Evolutionary conservation across 2,113 vertebrate genomes (phyloP).

Genomic region (Galeopterus variegatus): DNA sequence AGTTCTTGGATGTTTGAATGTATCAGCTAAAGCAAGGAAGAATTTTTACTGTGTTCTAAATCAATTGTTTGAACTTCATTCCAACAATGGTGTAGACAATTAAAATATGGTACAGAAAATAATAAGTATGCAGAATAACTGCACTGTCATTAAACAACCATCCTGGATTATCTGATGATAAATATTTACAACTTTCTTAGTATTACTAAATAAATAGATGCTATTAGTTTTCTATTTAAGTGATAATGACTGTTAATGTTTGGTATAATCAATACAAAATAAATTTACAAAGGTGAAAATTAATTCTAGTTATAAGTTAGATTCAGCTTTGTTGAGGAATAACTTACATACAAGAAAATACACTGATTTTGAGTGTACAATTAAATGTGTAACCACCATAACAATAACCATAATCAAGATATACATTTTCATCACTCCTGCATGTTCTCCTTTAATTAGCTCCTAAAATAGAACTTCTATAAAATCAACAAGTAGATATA

Average conservation of each 20-base stretch:
- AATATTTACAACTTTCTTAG: neutral
- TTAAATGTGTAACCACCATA: neutral
- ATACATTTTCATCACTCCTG: neutral
- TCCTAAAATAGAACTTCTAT: neutral
- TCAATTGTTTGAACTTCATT: neutral
- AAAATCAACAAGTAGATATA: neutral
- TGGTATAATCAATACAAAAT: neutral
- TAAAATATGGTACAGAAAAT: constrained; percentile 11
- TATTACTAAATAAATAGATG: neutral
- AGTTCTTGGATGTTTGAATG: neutral
- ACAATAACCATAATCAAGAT: neutral
- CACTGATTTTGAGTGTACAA: neutral
- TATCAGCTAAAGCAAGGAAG: neutral
- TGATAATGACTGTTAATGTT: neutral
- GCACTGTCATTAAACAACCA: neutral
- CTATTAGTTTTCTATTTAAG: neutral
- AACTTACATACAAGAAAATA: neutral
- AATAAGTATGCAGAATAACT: neutral
- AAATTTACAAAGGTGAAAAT: neutral
- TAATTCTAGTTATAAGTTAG: neutral
- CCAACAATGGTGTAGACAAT: neutral
- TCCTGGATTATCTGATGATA: neutral
- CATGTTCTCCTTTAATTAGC: neutral
- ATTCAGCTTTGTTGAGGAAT: neutral
- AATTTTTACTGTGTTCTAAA: neutral